A percentile compares a stretch with the other conserved stretches of the same genome.
Evolutionary conservation across 2,797 vertebrate genomes (phyloP).

Genomic region (Neoniphon sammara): DNA sequence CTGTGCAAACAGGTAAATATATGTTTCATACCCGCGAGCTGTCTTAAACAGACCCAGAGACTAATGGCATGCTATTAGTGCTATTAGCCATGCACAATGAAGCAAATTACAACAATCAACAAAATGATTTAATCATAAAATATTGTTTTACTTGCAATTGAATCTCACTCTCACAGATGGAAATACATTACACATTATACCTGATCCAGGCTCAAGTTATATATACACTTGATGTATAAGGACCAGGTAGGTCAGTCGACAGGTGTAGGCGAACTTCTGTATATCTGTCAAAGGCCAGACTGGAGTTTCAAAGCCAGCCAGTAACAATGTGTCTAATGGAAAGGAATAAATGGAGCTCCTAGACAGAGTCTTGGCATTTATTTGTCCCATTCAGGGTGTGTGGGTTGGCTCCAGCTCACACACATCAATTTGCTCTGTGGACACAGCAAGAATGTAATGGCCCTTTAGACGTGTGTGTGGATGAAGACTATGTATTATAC

Average conservation of each 20-base stretch:
- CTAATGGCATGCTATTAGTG: not conserved
- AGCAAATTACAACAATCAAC: not conserved
- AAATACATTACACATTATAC: not conserved
- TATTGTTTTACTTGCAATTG: not conserved
- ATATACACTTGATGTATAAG: not conserved
- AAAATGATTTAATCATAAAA: not conserved
- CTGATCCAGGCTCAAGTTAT: not conserved
- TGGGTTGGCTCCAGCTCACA: too few species aligned
- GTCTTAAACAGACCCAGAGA: not conserved
- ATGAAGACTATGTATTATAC: too few species aligned
- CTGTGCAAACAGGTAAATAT: constrained; percentile 13
- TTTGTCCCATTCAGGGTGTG: not conserved
- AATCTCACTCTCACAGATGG: not conserved
- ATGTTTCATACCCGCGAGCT: not conserved
- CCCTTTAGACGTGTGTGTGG: too few species aligned
- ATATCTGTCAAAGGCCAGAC: not conserved
- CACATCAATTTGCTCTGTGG: too few species aligned
- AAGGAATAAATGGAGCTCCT: not conserved
- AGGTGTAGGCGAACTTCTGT: not conserved
- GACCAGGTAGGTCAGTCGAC: not conserved
- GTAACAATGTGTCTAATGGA: not conserved
- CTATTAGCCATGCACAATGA: not conserved
- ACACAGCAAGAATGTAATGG: too few species aligned
- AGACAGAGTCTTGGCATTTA: not conserved
- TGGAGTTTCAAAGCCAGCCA: not conserved